Conservation (phyloP, 2,888 invertebrate genomes). For the Toxonevra muliebris region DNA sequence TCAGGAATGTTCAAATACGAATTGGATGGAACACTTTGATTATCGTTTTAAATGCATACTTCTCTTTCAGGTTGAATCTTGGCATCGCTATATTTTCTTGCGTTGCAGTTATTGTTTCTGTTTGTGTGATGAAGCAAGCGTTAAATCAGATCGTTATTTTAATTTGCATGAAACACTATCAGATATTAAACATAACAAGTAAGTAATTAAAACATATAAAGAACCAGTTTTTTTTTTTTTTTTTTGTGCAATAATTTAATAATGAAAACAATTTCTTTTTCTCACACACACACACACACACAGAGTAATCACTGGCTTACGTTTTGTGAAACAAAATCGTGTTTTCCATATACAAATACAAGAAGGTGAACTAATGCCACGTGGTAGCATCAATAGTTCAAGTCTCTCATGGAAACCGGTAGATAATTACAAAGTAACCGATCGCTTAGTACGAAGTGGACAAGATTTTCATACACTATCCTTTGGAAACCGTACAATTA, state of each 20-base stretch:
- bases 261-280: neutral
- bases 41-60: too few relatives aligned
- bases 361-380: slow-evolving; percentile 74
- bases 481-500: slow-evolving; percentile 80
- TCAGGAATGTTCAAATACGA: too few relatives aligned
- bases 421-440: slow-evolving; percentile 70
- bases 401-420: slow-evolving; percentile 76
- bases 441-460: slow-evolving; percentile 69
- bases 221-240: neutral
- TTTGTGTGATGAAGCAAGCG: slow-evolving; percentile 78
- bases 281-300: too few relatives aligned
- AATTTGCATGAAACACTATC: slow-evolving; percentile 75
- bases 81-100: slow-evolving; percentile 92
- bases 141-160: slow-evolving; percentile 81
- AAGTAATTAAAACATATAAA: slow-evolving; percentile 54
- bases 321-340: slow-evolving; percentile 76
- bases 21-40: too few relatives aligned
- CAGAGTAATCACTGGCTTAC: slow-evolving; percentile 83
- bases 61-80: slow-evolving; percentile 76
- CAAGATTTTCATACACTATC: slow-evolving; percentile 80
- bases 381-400: slow-evolving; percentile 71
- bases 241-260: neutral
- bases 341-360: slow-evolving; percentile 85
- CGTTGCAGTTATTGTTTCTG: slow-evolving; percentile 92
- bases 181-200: slow-evolving; percentile 72